Base-by-base conservation (phyloP, 2,888 invertebrate genomes). In the Saturnia pavonia region DNA sequence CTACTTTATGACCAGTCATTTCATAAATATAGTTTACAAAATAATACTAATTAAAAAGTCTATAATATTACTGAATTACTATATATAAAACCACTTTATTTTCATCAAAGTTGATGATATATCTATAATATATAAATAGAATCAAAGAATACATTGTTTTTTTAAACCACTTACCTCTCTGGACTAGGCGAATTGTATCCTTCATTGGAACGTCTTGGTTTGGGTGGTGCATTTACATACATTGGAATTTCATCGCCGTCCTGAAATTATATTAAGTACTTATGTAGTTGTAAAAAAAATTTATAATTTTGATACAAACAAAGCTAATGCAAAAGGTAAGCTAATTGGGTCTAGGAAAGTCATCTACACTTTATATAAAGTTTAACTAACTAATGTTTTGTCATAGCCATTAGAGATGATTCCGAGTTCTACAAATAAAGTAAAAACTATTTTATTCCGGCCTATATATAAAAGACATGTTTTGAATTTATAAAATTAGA, bases 161-260 rank as follows among this genome's bases (percentile, higher is more conserved):
- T 7, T 16, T 25, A 22, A 22, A 7, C 42, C 51, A 68, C 93
- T 88, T 87, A 95, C 90, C 95, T 95, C 77, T 96, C 96, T 57
- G 96, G 96, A 80, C 96, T 96, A 0, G 96, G 96, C 7, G 97
- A 96, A 67, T 96, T 96, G 79, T 96, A 97, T 54, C 96, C 96
- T 81, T 97, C 97, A 74, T 96, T 97, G 51, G 97, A 95, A 70
- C 98, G 95, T 82, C 97, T 94, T 0, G 98, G 98, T 85, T 98
- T 98, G 0, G 98, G 98, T 16, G 98, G 98, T 4, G 98, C 98
- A 88, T 98, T 98, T 0, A 97, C 98, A 83, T 98, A 98, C 1
- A 98, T 95, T 0, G 98, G 91, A 72, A 88, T 85, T 74, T 92
- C 92, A 75, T 92, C 92, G 14, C 81, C 85, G 71, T 92, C 92